A percentile compares a stretch with the other conserved stretches of the same genome.
phyloP scores from a whole-genome alignment of 2,797 vertebrate species.

The Neosilurus mollespiculum region DNA sequence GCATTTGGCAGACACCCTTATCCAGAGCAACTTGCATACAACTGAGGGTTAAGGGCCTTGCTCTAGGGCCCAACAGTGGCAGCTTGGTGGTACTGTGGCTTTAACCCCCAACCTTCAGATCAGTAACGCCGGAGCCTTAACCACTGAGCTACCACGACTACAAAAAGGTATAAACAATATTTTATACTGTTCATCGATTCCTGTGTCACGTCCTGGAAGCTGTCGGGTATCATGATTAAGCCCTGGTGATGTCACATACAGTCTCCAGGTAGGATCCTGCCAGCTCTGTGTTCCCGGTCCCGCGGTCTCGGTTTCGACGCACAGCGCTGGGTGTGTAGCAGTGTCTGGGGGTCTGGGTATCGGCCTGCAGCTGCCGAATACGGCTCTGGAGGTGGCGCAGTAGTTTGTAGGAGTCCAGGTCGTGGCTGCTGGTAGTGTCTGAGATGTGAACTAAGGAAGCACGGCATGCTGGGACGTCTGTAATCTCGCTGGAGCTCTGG shows the following conservation, averaged over 20 bases:
- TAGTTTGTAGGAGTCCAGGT: constrained; percentile 67
- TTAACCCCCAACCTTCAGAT: no score
- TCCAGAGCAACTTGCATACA: no score
- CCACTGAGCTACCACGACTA: no score
- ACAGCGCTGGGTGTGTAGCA: constrained; percentile 26
- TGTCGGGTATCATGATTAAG: neutral
- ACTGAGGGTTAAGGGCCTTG: no score
- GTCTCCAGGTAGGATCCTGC: constrained; percentile 57
- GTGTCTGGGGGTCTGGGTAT: constrained; percentile 56
- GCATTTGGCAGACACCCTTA: no score
- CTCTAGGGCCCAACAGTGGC: no score
- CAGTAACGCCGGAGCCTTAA: no score
- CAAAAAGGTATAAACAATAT: neutral
- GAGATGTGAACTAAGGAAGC: constrained; percentile 46
- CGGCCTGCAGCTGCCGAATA: constrained; percentile 73
- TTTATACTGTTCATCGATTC: neutral
- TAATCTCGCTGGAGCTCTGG: constrained; percentile 59
- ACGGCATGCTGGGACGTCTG: constrained; percentile 45
- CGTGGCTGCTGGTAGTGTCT: constrained; percentile 43
- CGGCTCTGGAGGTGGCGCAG: constrained; percentile 71
- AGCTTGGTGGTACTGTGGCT: no score
- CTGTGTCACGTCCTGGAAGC: neutral
- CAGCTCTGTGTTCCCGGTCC: constrained; percentile 41
- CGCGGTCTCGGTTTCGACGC: constrained; percentile 4
- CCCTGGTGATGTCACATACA: constrained; percentile 38